A percentile compares a stretch with the other conserved stretches of the same genome.
Evolutionary conservation across 2,888 invertebrate genomes (phyloP).

Genomic region (Venusia cambrica): DNA sequence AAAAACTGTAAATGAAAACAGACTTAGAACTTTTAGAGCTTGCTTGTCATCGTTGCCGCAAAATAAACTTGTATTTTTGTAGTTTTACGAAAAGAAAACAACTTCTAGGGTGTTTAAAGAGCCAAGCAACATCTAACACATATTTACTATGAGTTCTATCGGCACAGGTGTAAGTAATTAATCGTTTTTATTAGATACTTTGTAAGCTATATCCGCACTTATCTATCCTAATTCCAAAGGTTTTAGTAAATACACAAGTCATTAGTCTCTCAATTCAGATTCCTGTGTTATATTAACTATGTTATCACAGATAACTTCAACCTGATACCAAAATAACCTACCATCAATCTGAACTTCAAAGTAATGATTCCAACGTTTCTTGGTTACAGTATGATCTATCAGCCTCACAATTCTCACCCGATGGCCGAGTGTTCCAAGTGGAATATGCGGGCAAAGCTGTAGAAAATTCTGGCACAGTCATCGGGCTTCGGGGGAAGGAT

Average conservation of each 20-base stretch:
- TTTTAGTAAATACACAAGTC: too few relatives aligned
- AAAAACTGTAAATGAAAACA: conserved; percentile 14
- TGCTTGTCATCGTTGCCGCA: conserved; percentile 64
- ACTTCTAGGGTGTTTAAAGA: conserved; percentile 15
- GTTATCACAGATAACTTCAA: too few relatives aligned
- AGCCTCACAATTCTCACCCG: conserved; percentile 99
- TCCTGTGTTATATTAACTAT: too few relatives aligned
- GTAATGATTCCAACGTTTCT: neutral
- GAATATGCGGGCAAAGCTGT: conserved; percentile 99
- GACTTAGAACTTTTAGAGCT: conserved; percentile 43
- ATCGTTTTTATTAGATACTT: conserved; percentile 7
- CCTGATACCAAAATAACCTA: too few relatives aligned
- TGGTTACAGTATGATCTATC: conserved; percentile 96
- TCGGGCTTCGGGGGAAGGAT: conserved; percentile 96
- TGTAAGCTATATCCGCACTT: too few relatives aligned
- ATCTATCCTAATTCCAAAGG: too few relatives aligned
- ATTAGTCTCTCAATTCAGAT: too few relatives aligned
- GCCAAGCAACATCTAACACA: conserved; percentile 24
- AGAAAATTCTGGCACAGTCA: conserved; percentile 97
- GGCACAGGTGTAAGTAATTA: conserved; percentile 92
- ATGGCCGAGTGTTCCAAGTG: conserved; percentile 99
- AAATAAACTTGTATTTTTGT: conserved; percentile 29
- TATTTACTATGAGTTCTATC: conserved; percentile 92
- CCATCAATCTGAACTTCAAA: neutral
- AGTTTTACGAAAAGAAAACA: conserved; percentile 23